Conservation (phyloP, 2,888 invertebrate species). For the Alentia gelatinosa region DNA sequence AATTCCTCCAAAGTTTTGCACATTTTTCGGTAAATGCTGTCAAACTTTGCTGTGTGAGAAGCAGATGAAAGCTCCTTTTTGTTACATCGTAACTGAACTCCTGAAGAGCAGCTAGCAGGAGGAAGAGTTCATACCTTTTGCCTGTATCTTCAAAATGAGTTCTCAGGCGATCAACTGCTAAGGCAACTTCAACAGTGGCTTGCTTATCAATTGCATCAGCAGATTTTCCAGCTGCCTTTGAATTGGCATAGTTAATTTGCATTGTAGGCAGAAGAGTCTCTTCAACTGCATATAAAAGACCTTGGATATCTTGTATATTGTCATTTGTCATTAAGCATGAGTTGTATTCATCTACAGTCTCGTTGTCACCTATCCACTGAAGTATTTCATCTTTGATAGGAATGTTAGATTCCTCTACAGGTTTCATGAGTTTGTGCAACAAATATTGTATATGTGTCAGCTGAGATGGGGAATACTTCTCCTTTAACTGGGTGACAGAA, state of each 20-base stretch:
- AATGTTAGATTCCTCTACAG: neutral
- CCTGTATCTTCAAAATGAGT: neutral
- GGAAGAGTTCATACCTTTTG: slow-evolving; percentile 1
- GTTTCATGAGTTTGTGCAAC: neutral
- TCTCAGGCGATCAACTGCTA: neutral
- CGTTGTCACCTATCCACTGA: neutral
- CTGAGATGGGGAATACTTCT: neutral
- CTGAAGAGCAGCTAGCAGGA: neutral
- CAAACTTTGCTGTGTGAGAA: neutral
- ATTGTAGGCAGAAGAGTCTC: neutral
- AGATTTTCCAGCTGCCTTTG: neutral
- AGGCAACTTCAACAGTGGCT: neutral
- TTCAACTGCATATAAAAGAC: neutral
- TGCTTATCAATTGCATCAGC: neutral
- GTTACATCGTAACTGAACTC: neutral
- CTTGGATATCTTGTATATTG: neutral
- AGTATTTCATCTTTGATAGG: neutral
- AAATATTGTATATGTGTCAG: neutral
- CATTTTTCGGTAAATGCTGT: neutral
- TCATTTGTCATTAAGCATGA: neutral
- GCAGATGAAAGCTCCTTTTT: neutral
- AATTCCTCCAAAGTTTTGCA: neutral
- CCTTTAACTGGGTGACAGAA: neutral
- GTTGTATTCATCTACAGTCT: neutral
- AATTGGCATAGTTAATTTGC: neutral